phyloP scores from a whole-genome alignment of 2,113 vertebrate genomes.

The Carassius gibelio region DNA sequence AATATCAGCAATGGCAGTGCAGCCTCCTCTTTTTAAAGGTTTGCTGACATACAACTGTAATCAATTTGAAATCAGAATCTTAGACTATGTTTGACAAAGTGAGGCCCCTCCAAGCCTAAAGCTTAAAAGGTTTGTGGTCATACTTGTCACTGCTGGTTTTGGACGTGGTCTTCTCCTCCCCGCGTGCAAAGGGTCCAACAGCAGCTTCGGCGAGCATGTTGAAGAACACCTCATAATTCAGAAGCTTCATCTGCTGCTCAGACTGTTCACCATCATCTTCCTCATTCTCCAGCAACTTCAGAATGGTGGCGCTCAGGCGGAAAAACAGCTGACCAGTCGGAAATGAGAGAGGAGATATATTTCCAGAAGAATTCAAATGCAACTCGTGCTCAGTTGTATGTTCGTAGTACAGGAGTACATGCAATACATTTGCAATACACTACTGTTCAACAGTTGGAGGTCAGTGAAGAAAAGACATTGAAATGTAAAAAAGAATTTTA shows the following conservation, averaged over 20 bases:
- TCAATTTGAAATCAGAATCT: too few relatives aligned
- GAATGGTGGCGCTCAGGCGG: slow-evolving; percentile 89
- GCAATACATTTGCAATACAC: not conserved
- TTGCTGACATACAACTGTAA: too few relatives aligned
- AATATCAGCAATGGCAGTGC: too few relatives aligned
- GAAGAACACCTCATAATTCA: slow-evolving; percentile 86
- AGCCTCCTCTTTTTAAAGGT: too few relatives aligned
- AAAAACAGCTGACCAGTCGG: slow-evolving; percentile 84
- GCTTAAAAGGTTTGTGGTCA: slow-evolving; percentile 56
- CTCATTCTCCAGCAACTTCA: slow-evolving; percentile 86
- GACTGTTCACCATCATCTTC: slow-evolving; percentile 41
- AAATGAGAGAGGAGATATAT: too few relatives aligned
- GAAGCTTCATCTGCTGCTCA: slow-evolving; percentile 72
- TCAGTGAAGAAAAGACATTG: not conserved
- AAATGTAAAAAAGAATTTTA: too few relatives aligned
- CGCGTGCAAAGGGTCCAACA: slow-evolving; percentile 91
- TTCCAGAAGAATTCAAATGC: too few relatives aligned
- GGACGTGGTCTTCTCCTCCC: slow-evolving; percentile 93
- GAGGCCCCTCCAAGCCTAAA: too few relatives aligned
- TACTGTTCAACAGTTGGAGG: not conserved
- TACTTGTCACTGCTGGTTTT: slow-evolving; percentile 89
- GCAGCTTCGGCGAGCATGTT: slow-evolving; percentile 89
- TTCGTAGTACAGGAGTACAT: not conserved
- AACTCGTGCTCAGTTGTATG: not conserved
- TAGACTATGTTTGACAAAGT: too few relatives aligned